Base-by-base conservation (phyloP, 35 echinoderm and acorn worm species). In the Ptychodera flava region DNA sequence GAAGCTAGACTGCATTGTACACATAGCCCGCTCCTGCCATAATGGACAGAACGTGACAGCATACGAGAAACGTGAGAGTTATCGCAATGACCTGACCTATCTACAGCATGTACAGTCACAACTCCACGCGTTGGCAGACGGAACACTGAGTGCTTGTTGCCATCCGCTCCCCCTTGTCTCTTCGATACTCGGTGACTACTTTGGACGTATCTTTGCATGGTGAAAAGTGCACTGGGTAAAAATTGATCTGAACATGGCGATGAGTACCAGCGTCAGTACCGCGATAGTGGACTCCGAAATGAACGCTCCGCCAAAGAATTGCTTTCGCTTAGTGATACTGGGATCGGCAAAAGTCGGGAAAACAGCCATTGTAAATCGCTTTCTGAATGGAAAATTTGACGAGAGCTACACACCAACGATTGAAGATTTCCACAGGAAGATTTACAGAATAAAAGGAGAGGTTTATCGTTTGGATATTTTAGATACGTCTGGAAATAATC, bases 371-470 rank as follows among this genome's bases (percentile, higher is more conserved):
- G 93, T 94, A 15, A 91, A 91, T n/a, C 76, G 93, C 33, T 94
- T 94, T 85, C 86, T 94, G 82, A 88, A 86, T 31, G 93, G 93
- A 15, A 81, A 85, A 81, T 94, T 88, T 76, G 86, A 80, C 30
- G 93, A 94, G 76, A 86, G 91, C 34, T 94, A 94, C 86, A 94
- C 93, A 32, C 93, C 93, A 0, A 94, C 93, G 6, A 94, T 94
- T n/a, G 93, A 94, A 80, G 93, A 94, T 81, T 94, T 94, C 35
- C 93, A 94, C 79, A 75, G 93, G 45, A 94, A 94, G 81, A 94
- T 94, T 78, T 94, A 94, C 86, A 94, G 91, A 82, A 94, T 94
- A 45, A 85, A 86, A 85, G 93, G 93, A 15, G 93, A 91, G 81
- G 84, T 94, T n/a, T 94, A 94, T 85, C 85, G 93, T 31, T 80